Evolutionary conservation across 2,113 vertebrate species (phyloP).

Genomic region (Plecturocebus donacophilus): DNA sequence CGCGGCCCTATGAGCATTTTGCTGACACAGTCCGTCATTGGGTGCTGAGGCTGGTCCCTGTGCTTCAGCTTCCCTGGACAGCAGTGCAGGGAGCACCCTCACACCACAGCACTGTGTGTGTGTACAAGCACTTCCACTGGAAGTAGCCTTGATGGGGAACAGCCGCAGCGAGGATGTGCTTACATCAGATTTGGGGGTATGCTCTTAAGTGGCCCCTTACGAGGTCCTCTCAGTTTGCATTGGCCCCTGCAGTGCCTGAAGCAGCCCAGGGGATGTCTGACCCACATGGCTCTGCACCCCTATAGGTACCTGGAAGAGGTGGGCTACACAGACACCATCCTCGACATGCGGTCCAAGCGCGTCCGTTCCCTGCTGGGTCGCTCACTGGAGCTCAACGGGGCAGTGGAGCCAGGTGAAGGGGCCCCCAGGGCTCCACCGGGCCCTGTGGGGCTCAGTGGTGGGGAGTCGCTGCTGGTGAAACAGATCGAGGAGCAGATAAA

Average conservation of each 20-base stretch:
- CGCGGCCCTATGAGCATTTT: neutral
- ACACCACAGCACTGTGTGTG: neutral
- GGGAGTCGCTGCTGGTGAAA: constrained; percentile 90
- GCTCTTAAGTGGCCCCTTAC: neutral
- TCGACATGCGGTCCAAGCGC: constrained; percentile 93
- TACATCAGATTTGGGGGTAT: neutral
- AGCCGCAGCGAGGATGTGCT: neutral
- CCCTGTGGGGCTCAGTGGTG: constrained; percentile 69
- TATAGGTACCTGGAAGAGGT: constrained; percentile 94
- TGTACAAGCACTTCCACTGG: neutral
- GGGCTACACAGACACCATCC: constrained; percentile 94
- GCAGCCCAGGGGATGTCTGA: neutral
- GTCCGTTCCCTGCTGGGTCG: constrained; percentile 92
- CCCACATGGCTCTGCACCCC: accelerated
- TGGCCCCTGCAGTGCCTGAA: accelerated
- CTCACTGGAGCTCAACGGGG: constrained; percentile 89
- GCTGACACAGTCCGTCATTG: neutral
- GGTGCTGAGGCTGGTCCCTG: neutral
- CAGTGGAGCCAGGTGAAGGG: constrained; percentile 77
- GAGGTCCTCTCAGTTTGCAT: neutral
- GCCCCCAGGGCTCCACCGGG: constrained; percentile 53
- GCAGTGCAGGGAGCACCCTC: neutral
- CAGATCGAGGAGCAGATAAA: constrained; percentile 96
- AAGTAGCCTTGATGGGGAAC: neutral
- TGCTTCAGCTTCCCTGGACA: neutral